These are phyloP conservation scores for Lipotes vexillifer DNA, from an alignment of 2,113 vertebrate species.

Conservation along the genomic window DNA sequence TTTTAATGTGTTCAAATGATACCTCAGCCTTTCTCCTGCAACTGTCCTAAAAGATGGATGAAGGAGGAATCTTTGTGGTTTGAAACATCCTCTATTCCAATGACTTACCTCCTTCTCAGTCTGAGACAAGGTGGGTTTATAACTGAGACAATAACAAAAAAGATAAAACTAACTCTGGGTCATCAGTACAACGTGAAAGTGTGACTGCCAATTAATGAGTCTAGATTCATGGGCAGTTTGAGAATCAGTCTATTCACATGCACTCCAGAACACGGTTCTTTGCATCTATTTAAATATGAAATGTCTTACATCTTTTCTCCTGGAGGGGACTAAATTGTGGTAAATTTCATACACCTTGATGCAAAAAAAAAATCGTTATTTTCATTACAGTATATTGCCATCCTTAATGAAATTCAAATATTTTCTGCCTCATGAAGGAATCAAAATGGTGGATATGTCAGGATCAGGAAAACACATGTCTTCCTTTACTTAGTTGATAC, in stretches of 20 bases:
- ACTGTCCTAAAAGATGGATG: background rate
- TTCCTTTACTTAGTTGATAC: background rate
- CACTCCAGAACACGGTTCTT: background rate
- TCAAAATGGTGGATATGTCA: background rate
- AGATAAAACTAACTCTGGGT: background rate
- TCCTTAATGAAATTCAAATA: background rate
- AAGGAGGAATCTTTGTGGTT: background rate
- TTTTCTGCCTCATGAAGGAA: background rate
- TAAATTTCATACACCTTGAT: background rate
- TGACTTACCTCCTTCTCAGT: background rate
- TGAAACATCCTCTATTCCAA: background rate
- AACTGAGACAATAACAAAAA: background rate
- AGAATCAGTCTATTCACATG: background rate
- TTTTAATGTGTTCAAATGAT: background rate
- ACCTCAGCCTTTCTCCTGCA: background rate
- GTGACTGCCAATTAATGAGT: background rate
- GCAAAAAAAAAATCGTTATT: background rate
- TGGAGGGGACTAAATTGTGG: background rate
- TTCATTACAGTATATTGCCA: background rate
- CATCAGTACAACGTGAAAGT: background rate
- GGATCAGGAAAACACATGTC: background rate
- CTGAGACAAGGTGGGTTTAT: background rate
- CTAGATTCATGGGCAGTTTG: background rate
- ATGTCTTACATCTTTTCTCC: background rate
- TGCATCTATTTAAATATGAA: conserved; percentile 9